Percentiles rank a stretch among this genome's conserved stretches.
These are phyloP conservation scores for Malacoraja senta DNA, from an alignment of 2,797 vertebrate genomes.

Conservation along the genomic window DNA sequence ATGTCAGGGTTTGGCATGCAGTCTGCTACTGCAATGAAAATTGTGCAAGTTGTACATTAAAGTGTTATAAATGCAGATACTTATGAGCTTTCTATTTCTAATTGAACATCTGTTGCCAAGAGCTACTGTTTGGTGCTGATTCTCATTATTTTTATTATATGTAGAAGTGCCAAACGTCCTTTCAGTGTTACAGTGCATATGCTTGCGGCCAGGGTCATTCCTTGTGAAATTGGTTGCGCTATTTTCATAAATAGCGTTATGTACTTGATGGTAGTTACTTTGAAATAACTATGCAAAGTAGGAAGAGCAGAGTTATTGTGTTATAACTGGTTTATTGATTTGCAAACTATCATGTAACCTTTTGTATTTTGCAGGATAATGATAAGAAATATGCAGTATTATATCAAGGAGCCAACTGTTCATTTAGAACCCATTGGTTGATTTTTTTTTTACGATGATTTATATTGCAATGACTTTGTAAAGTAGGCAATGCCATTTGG, in stretches of 20 bases:
- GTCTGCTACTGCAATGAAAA: neutral
- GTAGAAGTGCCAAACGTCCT: conserved; percentile 19
- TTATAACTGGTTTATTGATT: conserved; percentile 16
- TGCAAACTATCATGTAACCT: conserved; percentile 2
- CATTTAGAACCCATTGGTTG: neutral
- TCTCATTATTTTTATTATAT: neutral
- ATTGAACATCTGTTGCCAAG: conserved; percentile 25
- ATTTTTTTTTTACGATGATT: neutral
- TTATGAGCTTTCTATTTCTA: neutral
- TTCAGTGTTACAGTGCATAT: conserved; percentile 12
- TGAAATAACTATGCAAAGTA: conserved; percentile 37
- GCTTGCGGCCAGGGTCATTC: conserved; percentile 42
- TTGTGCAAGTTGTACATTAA: neutral
- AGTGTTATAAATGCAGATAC: neutral
- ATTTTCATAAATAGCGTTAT: conserved; percentile 58
- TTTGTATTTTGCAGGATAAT: conserved; percentile 31
- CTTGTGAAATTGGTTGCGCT: conserved; percentile 48
- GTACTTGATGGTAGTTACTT: conserved; percentile 47
- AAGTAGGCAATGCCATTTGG: neutral
- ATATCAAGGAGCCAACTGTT: conserved; percentile 18
- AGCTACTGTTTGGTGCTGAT: conserved; percentile 15
- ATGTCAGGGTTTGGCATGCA: neutral
- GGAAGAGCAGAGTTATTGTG: conserved; percentile 24
- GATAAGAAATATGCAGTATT: conserved; percentile 34
- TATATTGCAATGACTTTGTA: conserved; percentile 30